Evolutionary conservation across 2,888 invertebrate genomes (phyloP).

Genomic region (Labia minor): DNA sequence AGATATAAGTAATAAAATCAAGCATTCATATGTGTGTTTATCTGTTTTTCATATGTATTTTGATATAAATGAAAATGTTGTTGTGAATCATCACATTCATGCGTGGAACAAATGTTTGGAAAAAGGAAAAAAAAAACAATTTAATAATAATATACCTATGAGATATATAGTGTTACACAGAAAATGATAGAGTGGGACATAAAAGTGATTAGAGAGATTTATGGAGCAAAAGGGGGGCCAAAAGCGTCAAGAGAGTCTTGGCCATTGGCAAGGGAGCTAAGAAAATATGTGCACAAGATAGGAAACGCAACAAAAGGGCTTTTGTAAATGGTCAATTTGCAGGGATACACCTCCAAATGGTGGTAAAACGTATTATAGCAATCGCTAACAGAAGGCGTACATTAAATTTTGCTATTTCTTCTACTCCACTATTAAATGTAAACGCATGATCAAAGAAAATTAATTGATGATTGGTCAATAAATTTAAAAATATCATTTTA

Average conservation of each 20-base stretch:
- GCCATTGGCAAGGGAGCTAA: neutral
- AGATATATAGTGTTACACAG: neutral
- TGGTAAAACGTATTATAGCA: neutral
- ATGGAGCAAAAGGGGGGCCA: neutral
- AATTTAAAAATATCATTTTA: no score
- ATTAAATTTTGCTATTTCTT: neutral
- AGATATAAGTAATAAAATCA: no score
- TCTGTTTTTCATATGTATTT: no score
- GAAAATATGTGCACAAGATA: conserved; percentile 5
- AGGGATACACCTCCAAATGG: neutral
- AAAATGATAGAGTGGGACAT: neutral
- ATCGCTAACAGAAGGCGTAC: neutral
- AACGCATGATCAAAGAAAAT: no score
- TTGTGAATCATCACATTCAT: no score
- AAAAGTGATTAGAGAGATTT: conserved; percentile 3
- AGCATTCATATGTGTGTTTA: no score
- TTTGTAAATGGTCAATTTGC: neutral
- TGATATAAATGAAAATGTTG: no score
- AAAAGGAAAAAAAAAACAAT: neutral
- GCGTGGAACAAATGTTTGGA: neutral
- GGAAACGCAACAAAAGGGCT: neutral
- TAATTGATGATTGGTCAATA: no score
- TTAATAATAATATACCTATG: conserved; percentile 3
- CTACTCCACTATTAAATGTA: no score
- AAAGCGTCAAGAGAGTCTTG: neutral